Evolutionary conservation across 2,797 vertebrate genomes (phyloP).

Genomic region (Otolemur crassicaudatus): DNA sequence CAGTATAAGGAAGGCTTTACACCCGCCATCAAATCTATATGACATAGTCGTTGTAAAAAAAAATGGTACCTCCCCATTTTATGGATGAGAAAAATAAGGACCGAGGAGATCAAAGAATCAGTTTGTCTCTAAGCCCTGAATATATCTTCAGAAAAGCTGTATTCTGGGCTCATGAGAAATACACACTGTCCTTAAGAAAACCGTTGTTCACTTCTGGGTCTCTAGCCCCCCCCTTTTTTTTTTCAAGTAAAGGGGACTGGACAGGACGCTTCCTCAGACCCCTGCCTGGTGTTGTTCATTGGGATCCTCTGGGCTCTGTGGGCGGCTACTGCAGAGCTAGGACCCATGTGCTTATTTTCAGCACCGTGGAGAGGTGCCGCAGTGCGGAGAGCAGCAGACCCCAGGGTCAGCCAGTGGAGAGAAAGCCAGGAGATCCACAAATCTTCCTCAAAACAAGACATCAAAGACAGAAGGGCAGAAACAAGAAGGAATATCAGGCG

Average conservation of each 20-base stretch:
- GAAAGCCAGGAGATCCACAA: conserved; percentile 64
- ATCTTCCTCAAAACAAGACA: conserved; percentile 76
- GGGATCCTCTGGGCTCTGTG: neutral
- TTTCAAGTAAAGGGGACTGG: neutral
- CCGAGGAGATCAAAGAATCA: neutral
- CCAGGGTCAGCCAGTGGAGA: conserved; percentile 53
- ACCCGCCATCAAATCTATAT: neutral
- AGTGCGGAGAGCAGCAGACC: conserved; percentile 8
- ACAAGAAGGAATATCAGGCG: conserved; percentile 66
- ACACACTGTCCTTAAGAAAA: neutral
- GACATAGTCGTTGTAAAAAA: neutral
- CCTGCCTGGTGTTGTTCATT: neutral
- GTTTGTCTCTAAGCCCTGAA: conserved; percentile 16
- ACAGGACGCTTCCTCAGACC: neutral
- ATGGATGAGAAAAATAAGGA: neutral
- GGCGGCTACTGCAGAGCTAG: neutral
- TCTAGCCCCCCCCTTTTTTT: neutral
- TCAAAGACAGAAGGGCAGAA: conserved; percentile 73
- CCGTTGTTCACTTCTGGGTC: neutral
- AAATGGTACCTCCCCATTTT: neutral
- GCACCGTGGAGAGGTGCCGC: conserved; percentile 63
- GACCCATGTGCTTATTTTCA: conserved; percentile 46
- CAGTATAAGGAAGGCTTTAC: neutral
- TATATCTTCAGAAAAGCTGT: neutral
- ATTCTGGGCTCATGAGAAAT: neutral